phyloP scores from a whole-genome alignment of 2,888 invertebrate species.

The Siphonodentalium dalli region DNA sequence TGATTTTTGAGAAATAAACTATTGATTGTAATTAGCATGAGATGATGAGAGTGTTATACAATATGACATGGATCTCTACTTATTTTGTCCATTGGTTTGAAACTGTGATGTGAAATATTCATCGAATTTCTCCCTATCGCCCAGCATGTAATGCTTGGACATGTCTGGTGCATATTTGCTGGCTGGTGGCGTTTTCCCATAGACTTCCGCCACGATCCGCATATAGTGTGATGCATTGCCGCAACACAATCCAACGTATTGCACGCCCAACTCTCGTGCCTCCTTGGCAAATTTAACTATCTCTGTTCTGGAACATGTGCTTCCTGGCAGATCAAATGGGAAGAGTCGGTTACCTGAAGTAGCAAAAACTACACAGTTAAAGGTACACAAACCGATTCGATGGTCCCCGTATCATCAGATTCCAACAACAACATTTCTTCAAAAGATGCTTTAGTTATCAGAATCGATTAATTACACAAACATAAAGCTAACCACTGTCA shows the following conservation, averaged over 20 bases:
- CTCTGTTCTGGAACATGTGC: conserved; percentile 27
- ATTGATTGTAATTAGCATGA: too few species aligned
- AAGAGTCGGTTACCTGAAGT: conserved; percentile 38
- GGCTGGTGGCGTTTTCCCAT: conserved; percentile 40
- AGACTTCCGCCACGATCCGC: conserved; percentile 36
- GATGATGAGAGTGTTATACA: too few species aligned
- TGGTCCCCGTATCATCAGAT: too few species aligned
- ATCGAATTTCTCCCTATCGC: conserved; percentile 13
- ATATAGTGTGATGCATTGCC: conserved; percentile 43
- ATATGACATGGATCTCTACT: too few species aligned
- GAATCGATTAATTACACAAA: too few species aligned
- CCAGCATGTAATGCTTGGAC: conserved; percentile 37
- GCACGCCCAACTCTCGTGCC: conserved; percentile 34
- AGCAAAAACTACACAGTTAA: neutral
- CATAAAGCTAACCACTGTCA: too few species aligned
- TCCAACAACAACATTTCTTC: too few species aligned
- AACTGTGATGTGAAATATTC: too few species aligned
- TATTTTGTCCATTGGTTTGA: too few species aligned
- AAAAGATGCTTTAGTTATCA: too few species aligned
- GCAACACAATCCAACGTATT: conserved; percentile 51
- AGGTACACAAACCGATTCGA: too few species aligned
- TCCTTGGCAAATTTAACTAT: conserved; percentile 37
- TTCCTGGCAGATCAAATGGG: conserved; percentile 33
- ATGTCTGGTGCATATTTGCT: conserved; percentile 40
- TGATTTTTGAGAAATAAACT: too few species aligned